Percentiles rank a stretch among this genome's conserved stretches.
Evolutionary conservation across 2,113 vertebrate genomes (phyloP).

Genomic region (Salvator merianae): DNA sequence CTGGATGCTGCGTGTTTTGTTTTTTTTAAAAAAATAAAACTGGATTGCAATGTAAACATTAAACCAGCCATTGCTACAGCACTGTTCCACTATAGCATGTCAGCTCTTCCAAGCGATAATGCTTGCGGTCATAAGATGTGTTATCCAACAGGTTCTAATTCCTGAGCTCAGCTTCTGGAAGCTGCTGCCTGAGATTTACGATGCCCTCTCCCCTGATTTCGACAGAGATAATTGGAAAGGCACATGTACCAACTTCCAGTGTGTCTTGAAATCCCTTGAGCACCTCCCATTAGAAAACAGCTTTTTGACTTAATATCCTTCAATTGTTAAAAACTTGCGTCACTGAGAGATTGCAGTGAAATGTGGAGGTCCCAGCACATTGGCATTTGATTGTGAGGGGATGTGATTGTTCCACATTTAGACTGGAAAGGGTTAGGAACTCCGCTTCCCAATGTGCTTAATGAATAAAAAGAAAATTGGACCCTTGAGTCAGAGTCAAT

Average conservation of each 20-base stretch:
- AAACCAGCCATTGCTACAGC: conserved; percentile 47
- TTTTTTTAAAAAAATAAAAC: not conserved
- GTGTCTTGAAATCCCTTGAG: conserved; percentile 81
- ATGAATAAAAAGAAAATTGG: conserved; percentile 89
- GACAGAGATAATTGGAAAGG: conserved; percentile 80
- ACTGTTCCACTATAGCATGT: conserved; percentile 40
- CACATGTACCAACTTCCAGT: conserved; percentile 82
- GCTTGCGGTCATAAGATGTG: conserved; percentile 36
- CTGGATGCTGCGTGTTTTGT: not conserved
- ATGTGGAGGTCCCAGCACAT: conserved; percentile 77
- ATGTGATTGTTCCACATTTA: conserved; percentile 91
- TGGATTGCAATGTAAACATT: conserved; percentile 50
- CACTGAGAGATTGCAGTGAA: conserved; percentile 80
- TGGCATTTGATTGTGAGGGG: conserved; percentile 84
- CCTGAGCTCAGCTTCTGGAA: conserved; percentile 70
- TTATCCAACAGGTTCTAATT: conserved; percentile 45
- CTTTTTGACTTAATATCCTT: conserved; percentile 93
- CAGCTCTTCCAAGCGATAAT: conserved; percentile 43
- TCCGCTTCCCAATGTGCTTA: conserved; percentile 92
- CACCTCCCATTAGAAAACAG: conserved; percentile 84
- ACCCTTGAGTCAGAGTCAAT: conserved; percentile 85
- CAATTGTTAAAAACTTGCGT: conserved; percentile 97
- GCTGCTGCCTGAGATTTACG: conserved; percentile 76
- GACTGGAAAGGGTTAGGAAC: conserved; percentile 93
- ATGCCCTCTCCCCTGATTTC: conserved; percentile 77